Base-by-base conservation (phyloP, 2,888 invertebrate genomes). In the Pelosia muscerda region DNA sequence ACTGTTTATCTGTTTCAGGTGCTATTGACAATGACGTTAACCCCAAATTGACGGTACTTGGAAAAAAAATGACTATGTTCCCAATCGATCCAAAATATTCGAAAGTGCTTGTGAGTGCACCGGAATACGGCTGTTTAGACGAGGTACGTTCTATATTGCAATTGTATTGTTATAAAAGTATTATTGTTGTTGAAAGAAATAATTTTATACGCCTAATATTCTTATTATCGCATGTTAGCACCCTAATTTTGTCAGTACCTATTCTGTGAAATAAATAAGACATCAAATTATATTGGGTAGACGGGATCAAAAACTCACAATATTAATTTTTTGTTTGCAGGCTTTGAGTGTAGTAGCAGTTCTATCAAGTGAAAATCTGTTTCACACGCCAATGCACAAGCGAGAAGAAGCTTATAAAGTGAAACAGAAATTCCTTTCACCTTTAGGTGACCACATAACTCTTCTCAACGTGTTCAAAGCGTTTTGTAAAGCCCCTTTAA, bases 71-170 rank as follows among this genome's bases (percentile, higher is more conserved):
- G 98, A 96, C 98, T 0, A 95, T 96, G 19, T 99, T 99, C 89
- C 99, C 99, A 0, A 95, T 99, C 53, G 99, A 99, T 89, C 99
- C 99, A 0, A 96, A 97, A 77, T 97, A 97, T 88, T 96, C 98
- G 13, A 98, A 97, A 94, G 96, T 98, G 10, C 92, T 99, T 66
- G 88, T 99, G 0, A 95, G 97, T 15, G 97, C 99, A 0, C 96
- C 96, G 19, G 96, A 97, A 70, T 97, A 96, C 81, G 96, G 96
- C 25, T 98, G 98, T 85, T 92, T 97, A 82, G 97, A 97, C 78
- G 98, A 97, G 95, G 96, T 95, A 84, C 65, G 11, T 31, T 23
- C 10, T 38, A 23, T n/a, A 19, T n/a, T 58, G 2, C 5, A 6
- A 60, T 60, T 1, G 13, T 38, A 11, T 5, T 34, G 31, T n/a